A percentile compares a stretch with the other conserved stretches of the same genome.
phyloP scores from a whole-genome alignment of 2,797 vertebrate genomes.

The Epinephelus coioides region DNA sequence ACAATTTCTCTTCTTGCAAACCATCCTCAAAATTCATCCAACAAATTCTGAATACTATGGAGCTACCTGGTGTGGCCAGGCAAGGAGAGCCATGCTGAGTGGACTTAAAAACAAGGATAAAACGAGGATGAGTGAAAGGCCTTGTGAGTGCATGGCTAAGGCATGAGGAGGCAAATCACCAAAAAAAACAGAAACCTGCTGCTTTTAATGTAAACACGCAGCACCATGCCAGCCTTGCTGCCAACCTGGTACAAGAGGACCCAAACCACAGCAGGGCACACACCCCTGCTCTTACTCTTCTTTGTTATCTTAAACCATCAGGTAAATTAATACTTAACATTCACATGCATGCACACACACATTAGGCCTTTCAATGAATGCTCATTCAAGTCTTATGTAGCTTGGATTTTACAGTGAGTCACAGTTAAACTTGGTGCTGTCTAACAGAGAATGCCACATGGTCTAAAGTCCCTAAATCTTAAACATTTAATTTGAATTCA shows the following conservation, averaged over 20 bases:
- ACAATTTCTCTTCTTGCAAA: not conserved
- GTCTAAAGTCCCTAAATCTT: not conserved
- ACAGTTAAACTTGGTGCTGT: not conserved
- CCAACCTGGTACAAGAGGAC: slow-evolving; percentile 55
- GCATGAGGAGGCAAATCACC: slow-evolving; percentile 48
- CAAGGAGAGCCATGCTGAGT: not conserved
- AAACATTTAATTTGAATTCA: not conserved
- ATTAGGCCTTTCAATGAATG: not conserved
- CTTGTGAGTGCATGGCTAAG: slow-evolving; percentile 36
- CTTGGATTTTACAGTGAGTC: not conserved
- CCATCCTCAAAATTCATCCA: not conserved
- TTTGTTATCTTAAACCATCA: slow-evolving; percentile 55
- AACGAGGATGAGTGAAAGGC: slow-evolving; percentile 42
- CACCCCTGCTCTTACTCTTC: slow-evolving; percentile 59
- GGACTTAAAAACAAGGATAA: not conserved
- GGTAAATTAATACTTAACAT: slow-evolving; percentile 66
- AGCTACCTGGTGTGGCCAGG: not conserved
- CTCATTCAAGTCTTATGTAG: not conserved
- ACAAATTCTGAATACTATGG: not conserved
- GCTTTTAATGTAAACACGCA: slow-evolving; percentile 67
- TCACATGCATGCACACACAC: not conserved
- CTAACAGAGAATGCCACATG: not conserved
- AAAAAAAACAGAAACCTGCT: slow-evolving; percentile 17
- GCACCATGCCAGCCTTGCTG: slow-evolving; percentile 70
- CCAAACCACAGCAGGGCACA: slow-evolving; percentile 27